Evolutionary conservation across 2,113 vertebrate species (phyloP).

Genomic region (Paramisgurnus dabryanus): DNA sequence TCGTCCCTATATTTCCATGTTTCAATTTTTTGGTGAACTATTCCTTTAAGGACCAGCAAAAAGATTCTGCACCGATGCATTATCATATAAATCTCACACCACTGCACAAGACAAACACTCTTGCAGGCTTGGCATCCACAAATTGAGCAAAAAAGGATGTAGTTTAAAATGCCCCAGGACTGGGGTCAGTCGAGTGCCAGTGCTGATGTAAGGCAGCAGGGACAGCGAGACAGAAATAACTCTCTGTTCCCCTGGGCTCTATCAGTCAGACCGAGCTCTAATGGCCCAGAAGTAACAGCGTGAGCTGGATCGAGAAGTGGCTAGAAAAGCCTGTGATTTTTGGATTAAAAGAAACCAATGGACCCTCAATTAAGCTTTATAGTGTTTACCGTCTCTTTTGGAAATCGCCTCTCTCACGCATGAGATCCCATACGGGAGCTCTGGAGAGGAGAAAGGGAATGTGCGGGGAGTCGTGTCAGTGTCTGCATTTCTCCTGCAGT

Average conservation of each 20-base stretch:
- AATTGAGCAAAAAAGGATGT: slow-evolving; percentile 3
- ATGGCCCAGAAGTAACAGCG: slow-evolving; percentile 58
- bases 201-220: slow-evolving; percentile 43
- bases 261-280: slow-evolving; percentile 50
- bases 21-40: background rate
- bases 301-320: slow-evolving; percentile 48
- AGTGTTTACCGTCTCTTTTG: slow-evolving; percentile 37
- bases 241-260: slow-evolving; percentile 48
- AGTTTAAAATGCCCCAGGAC: slow-evolving; percentile 5
- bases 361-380: slow-evolving; percentile 59
- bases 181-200: slow-evolving; percentile 46
- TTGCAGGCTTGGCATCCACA: background rate
- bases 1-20: background rate
- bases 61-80: background rate
- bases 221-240: slow-evolving; percentile 56
- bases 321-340: slow-evolving; percentile 55
- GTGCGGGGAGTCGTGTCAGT: slow-evolving; percentile 12
- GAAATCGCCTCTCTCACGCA: slow-evolving; percentile 38
- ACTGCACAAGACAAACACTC: background rate
- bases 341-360: slow-evolving; percentile 55
- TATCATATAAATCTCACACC: background rate
- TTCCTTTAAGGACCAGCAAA: background rate
- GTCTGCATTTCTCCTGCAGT: background rate
- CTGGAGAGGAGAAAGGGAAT: slow-evolving; percentile 12
- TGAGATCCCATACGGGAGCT: slow-evolving; percentile 19